A percentile compares a stretch with the other conserved stretches of the same genome.
phyloP scores from a whole-genome alignment of 2,797 vertebrate species.

The Brotula barbata region DNA sequence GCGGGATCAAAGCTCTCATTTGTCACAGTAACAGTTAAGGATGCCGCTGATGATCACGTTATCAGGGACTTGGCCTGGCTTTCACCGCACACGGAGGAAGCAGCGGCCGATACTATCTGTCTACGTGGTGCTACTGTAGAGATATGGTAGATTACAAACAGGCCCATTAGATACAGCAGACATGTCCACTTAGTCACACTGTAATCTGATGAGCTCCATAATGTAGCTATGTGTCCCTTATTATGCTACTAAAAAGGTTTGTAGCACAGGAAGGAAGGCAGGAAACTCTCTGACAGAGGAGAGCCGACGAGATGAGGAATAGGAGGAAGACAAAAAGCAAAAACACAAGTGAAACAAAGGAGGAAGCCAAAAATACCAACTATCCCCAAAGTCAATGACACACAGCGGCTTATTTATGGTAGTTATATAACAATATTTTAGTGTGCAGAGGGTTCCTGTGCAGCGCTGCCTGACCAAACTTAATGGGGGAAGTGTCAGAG shows the following conservation, averaged over 20 bases:
- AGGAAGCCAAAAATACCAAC: constrained; percentile 50
- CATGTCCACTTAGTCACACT: constrained; percentile 73
- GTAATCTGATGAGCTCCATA: constrained; percentile 67
- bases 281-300: constrained; percentile 9
- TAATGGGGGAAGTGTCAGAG: constrained; percentile 78
- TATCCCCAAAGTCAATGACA: constrained; percentile 63
- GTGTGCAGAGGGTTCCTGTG: constrained; percentile 67
- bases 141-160: constrained; percentile 67
- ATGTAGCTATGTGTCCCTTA: constrained; percentile 44
- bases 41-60: constrained; percentile 78
- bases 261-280: constrained; percentile 28
- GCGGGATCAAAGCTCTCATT: constrained; percentile 85
- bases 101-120: constrained; percentile 73
- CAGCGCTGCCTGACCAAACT: constrained; percentile 69
- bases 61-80: constrained; percentile 69
- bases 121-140: constrained; percentile 57
- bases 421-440: constrained; percentile 77
- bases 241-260: constrained; percentile 48
- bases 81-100: constrained; percentile 78
- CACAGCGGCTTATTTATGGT: constrained; percentile 71
- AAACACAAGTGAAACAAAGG: constrained; percentile 29
- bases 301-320: constrained; percentile 11
- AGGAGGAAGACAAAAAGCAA: constrained; percentile 10
- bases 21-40: constrained; percentile 86
- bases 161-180: constrained; percentile 74